Conservation (phyloP, 2,888 invertebrate species). For the Eupithecia subumbrata region DNA sequence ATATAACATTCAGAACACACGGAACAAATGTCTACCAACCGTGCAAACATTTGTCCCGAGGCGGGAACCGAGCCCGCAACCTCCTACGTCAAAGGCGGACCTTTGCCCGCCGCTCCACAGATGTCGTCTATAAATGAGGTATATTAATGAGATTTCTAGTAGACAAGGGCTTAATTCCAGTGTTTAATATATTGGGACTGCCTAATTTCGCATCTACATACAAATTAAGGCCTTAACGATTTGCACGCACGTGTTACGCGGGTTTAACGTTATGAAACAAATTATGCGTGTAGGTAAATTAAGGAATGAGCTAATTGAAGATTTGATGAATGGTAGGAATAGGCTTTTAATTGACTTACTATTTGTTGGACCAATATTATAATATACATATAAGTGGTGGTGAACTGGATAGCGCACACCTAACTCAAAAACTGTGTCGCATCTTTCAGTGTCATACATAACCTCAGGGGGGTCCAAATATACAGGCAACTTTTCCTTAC, state of each 20-base stretch:
- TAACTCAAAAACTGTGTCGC: neutral
- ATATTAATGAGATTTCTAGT: neutral
- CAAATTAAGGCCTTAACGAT: neutral
- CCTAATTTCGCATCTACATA: conserved; percentile 1
- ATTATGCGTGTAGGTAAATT: neutral
- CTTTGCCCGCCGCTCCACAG: no score
- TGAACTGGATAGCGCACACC: no score
- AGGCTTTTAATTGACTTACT: neutral
- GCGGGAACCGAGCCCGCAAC: no score
- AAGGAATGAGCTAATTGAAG: neutral
- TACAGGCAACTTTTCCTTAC: no score
- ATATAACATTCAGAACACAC: no score
- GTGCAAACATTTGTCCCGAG: no score
- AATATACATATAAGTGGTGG: no score
- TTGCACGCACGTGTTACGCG: conserved; percentile 6
- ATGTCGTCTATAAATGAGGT: no score
- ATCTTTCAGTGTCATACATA: neutral
- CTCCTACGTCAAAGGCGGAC: no score
- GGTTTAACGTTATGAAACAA: neutral
- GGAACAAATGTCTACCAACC: no score
- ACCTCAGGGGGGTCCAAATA: neutral
- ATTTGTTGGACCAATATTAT: no score
- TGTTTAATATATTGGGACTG: neutral
- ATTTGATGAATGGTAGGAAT: neutral
- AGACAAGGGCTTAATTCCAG: neutral